Evolutionary conservation across 2,797 vertebrate species (phyloP), one percentile per base, ranked within the genome.

Genomic region (Menidia menidia): DNA sequence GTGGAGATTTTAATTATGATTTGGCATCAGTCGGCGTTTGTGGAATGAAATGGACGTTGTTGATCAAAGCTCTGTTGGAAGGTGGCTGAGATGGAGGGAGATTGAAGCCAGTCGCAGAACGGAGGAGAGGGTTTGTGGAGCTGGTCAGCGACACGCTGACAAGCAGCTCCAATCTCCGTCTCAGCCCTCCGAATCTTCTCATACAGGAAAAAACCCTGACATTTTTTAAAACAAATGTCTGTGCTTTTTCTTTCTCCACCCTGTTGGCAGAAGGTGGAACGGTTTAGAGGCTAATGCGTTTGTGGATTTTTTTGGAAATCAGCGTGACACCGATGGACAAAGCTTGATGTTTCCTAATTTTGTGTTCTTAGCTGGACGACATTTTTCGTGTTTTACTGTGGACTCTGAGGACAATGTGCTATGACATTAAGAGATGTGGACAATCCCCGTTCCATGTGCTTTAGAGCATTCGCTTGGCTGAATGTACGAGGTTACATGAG

Each of bases 1-100:
- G 78, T 82, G 76, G 87, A 91, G 91, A 92, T 94, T 93, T 91
- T 92, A 92, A 93, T 94, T 93, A 93, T 92, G 88, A 93, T 93
- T 88, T 89, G 89, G 90, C 85, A 80, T 89, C 82, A 73, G 82
- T 69, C 64, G 39, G 68, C 56, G 1, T 88, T 88, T 83, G 76
- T 82, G 75, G 74, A 86, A 90, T 89, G 81, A 91, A 90, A 92
- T 89, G 86, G 88, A 84, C 35, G 39, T 67, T 80, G 79, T 68
- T 91, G 87, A 89, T 91, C 81, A 87, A 88, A 81, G 83, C 84
- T 75, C 72, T 68, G 76, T 84, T 86, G 78, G 80, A 88, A 77
- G 72, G 79, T 80, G 80, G 78, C n/a, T 30, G 68, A 84, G 87
- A 89, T 84, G 64, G 72, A 84, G 57, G 65, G 56, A 78, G 78